Base-by-base conservation (phyloP, 1,140 invertebrate genomes). In the Formica exsecta region DNA sequence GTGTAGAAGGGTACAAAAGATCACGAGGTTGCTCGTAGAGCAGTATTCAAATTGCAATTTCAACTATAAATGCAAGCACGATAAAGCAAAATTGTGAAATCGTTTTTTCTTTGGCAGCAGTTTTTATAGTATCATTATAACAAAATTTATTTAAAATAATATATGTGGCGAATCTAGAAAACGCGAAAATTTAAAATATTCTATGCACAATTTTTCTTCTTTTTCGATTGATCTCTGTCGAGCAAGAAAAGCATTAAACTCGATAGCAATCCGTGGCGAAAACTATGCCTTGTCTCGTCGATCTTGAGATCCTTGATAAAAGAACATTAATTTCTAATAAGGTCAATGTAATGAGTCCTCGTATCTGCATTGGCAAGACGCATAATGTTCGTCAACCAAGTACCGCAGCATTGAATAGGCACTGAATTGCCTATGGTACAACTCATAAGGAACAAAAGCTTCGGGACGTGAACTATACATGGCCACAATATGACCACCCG, bases 281-380 rank as follows among this genome's bases (percentile, higher is more conserved):
- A 41, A 41, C 51, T 32, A 32, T 22, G 11, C 16, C 51, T 81
- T 81, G 66, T 61, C 36, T 71, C 51, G 38, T 32, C 19, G 29
- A 54, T 74, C 54, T 71, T 13, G 29, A 83, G 57, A 83, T 75
- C 2, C 1, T 38, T 51, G 81, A 75, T 76, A 85, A 65, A 59
- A 22, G 25, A 36, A 66, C 8, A 3, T 65, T 64, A 66, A 79
- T 68, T 57, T 61, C 9, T 59, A 51, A 48, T 54, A 36, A 32
- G n/a, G 44, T 36, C 44, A 51, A 76, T 76, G 16, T 61, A 84
- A 84, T 62, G 13, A 65, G n/a, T 8, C 5, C 16, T 19, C n/a
- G 3, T 38, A n/a, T 68, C 66, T 44, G 38, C 65, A 29, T 25
- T 71, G 36, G 32, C 38, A 22, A 71, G 54, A 70, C 16, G 22